These are phyloP conservation scores for Syngnathus scovelli DNA, from an alignment of 2,113 vertebrate species.

Conservation along the genomic window DNA sequence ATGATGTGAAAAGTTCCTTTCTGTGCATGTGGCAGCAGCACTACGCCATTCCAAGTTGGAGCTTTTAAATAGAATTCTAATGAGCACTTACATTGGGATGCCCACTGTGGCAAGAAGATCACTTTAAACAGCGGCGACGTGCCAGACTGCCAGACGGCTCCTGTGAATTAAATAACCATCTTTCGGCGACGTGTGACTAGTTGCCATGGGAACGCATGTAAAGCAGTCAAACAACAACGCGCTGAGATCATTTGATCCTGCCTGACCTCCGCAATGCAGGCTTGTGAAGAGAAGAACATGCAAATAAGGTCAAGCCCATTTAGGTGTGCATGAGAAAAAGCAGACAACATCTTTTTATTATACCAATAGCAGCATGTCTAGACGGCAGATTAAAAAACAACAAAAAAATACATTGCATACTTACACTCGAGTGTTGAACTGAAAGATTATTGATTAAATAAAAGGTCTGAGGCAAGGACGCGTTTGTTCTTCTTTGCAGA, in stretches of 20 bases:
- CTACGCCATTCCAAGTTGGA: background rate
- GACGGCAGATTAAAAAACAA: background rate
- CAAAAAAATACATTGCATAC: background rate
- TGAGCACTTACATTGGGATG: conserved; percentile 41
- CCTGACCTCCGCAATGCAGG: conserved; percentile 57
- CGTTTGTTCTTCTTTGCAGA: background rate
- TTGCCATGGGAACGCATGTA: conserved; percentile 68
- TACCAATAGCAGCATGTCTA: background rate
- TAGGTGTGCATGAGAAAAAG: conserved; percentile 29
- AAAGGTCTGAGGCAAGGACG: background rate
- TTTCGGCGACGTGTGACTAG: conserved; percentile 61
- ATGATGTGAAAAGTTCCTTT: background rate
- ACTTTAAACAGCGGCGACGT: conserved; percentile 35
- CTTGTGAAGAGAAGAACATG: conserved; percentile 46
- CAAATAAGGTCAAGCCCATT: conserved; percentile 33
- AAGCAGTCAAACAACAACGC: conserved; percentile 54
- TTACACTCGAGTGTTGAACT: too few species aligned
- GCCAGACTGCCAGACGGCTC: conserved; percentile 49
- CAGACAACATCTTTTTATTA: conserved; percentile 14
- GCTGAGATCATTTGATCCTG: conserved; percentile 58
- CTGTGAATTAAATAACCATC: conserved; percentile 59
- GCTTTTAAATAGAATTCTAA: conserved; percentile 44
- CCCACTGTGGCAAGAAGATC: conserved; percentile 33
- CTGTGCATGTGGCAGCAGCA: background rate
- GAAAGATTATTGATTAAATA: background rate